These are phyloP conservation scores for Cryptocheilus praepositus DNA, from an alignment of 2,888 invertebrate genomes.

Conservation along the genomic window DNA sequence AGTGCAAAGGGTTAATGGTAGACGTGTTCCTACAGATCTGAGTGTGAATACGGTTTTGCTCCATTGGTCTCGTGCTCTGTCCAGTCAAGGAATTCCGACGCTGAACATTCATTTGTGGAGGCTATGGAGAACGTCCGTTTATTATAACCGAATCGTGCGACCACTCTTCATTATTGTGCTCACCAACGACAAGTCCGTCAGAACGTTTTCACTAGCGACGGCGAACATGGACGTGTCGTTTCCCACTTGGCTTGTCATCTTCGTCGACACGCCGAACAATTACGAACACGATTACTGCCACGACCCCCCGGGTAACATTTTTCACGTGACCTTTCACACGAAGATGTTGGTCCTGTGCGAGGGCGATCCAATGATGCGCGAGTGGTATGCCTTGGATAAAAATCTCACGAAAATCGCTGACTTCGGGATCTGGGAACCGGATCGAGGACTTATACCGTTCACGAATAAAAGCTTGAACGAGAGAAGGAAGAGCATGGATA, in stretches of 20 bases:
- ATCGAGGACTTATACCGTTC: constrained; percentile 1
- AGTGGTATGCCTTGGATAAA: constrained; percentile 56
- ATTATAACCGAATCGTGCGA: constrained; percentile 21
- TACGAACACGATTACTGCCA: constrained; percentile 31
- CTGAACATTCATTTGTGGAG: constrained; percentile 2
- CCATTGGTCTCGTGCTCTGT: constrained; percentile 22
- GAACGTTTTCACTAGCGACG: constrained; percentile 31
- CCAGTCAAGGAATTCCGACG: constrained; percentile 19
- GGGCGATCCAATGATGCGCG: constrained; percentile 35
- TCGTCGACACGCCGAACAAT: constrained; percentile 13
- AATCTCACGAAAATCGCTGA: constrained; percentile 38
- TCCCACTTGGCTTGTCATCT: constrained; percentile 54
- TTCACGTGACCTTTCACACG: constrained; percentile 53
- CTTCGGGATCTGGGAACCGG: constrained; percentile 34
- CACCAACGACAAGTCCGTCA: neutral
- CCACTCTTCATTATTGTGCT: constrained; percentile 45
- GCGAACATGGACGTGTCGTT: constrained; percentile 41
- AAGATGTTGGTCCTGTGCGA: constrained; percentile 55
- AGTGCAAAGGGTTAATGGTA: too few species aligned
- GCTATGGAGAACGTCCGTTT: constrained; percentile 5
- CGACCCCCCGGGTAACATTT: constrained; percentile 45
- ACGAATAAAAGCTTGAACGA: constrained; percentile 27
- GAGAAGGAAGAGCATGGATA: constrained; percentile 43
- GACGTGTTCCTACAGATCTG: too few species aligned
- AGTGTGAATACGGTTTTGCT: constrained; percentile 8